Conservation (phyloP, 2,888 invertebrate species). For the Brachylomia viminalis region DNA sequence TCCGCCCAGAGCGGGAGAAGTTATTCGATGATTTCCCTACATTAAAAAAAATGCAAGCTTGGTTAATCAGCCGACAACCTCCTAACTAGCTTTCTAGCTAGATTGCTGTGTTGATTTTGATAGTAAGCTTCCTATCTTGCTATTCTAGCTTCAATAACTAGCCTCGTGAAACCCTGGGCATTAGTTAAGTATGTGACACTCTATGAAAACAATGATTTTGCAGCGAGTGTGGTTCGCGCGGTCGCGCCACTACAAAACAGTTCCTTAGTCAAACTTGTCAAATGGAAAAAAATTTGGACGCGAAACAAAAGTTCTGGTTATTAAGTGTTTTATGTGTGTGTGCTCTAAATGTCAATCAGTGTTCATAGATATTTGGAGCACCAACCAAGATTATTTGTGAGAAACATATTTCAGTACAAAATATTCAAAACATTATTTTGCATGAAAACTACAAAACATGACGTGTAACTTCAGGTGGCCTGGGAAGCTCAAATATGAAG, state of each 20-base stretch:
- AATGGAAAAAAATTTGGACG: not conserved
- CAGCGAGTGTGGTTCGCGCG: not conserved
- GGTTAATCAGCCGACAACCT: too few species aligned
- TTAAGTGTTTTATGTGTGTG: not conserved
- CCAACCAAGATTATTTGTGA: not conserved
- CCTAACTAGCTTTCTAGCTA: not conserved
- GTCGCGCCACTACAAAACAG: not conserved
- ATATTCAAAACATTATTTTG: constrained; percentile 10
- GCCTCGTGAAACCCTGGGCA: not conserved
- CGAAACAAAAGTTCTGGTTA: not conserved
- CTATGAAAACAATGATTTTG: not conserved
- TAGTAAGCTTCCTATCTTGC: not conserved
- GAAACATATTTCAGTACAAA: constrained; percentile 12
- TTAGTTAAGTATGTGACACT: not conserved
- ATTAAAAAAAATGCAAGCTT: too few species aligned
- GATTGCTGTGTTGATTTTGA: too few species aligned
- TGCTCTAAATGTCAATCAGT: not conserved
- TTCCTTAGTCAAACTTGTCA: not conserved
- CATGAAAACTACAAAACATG: constrained; percentile 17
- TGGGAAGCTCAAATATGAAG: constrained; percentile 19
- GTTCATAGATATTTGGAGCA: not conserved
- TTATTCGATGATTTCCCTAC: too few species aligned
- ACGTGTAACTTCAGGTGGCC: not conserved
- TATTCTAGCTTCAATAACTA: not conserved
- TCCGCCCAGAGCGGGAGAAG: too few species aligned